Percentiles rank a stretch among this genome's conserved stretches.
Evolutionary conservation across 1,140 invertebrate genomes (phyloP).

Genomic region (Zophobas atratus): DNA sequence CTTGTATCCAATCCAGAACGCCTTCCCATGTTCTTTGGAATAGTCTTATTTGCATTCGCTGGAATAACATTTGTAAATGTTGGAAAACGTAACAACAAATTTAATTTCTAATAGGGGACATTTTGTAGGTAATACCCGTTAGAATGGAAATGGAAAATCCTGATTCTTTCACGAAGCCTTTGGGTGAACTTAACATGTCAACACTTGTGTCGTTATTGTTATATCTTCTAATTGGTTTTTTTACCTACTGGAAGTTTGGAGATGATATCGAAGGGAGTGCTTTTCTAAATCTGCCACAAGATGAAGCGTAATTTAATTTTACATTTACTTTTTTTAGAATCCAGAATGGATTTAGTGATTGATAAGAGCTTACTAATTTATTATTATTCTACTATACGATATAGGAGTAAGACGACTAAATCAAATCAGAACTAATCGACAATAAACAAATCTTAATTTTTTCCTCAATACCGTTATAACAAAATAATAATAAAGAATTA

Average conservation of each 20-base stretch:
- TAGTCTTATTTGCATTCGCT: constrained; percentile 84
- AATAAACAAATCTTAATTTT: too few relatives aligned
- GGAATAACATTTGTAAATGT: constrained; percentile 79
- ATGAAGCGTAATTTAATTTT: constrained; percentile 70
- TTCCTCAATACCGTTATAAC: too few relatives aligned
- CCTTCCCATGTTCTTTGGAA: constrained; percentile 82
- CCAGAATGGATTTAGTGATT: too few relatives aligned
- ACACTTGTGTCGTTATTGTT: constrained; percentile 85
- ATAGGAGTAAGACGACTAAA: too few relatives aligned
- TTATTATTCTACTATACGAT: too few relatives aligned
- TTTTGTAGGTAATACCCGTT: constrained; percentile 84
- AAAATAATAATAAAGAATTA: too few relatives aligned
- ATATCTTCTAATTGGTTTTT: constrained; percentile 86
- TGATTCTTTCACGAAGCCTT: constrained; percentile 79
- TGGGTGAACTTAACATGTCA: constrained; percentile 88
- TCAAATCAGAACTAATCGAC: too few relatives aligned
- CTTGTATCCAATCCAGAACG: constrained; percentile 69
- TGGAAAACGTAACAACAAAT: constrained; percentile 8
- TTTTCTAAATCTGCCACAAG: constrained; percentile 77
- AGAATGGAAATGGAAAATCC: constrained; percentile 93
- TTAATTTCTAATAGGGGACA: background rate
- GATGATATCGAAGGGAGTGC: constrained; percentile 77
- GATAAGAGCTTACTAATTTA: too few relatives aligned
- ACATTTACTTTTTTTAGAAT: too few relatives aligned
- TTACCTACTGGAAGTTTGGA: constrained; percentile 88